Evolutionary conservation across 2,797 vertebrate species (phyloP).

Genomic region (Brotula barbata): DNA sequence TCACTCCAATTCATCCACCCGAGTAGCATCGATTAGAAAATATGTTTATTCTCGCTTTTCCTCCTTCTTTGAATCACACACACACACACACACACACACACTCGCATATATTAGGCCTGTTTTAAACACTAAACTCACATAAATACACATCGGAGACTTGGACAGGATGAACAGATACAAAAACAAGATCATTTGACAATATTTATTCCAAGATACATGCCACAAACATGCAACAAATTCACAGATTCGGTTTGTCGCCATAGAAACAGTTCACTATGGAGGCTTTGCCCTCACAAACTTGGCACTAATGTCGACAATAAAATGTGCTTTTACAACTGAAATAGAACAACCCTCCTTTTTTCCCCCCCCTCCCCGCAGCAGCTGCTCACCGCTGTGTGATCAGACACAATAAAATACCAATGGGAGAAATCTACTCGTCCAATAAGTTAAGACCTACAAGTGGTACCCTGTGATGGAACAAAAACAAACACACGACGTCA

Average conservation of each 20-base stretch:
- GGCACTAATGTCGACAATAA: slow-evolving; percentile 58
- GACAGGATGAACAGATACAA: slow-evolving; percentile 22
- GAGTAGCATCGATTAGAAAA: not conserved
- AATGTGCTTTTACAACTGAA: slow-evolving; percentile 75
- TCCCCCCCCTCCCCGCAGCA: too few species aligned
- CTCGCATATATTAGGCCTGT: too few species aligned
- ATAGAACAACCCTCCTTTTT: slow-evolving; percentile 65
- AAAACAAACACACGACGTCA: slow-evolving; percentile 70
- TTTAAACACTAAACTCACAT: too few species aligned
- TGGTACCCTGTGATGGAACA: slow-evolving; percentile 77
- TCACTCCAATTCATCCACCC: not conserved
- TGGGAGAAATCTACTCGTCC: slow-evolving; percentile 46
- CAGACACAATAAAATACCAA: slow-evolving; percentile 59
- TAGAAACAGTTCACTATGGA: slow-evolving; percentile 77
- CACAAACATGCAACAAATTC: slow-evolving; percentile 93
- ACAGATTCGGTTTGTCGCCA: slow-evolving; percentile 87
- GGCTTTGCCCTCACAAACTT: slow-evolving; percentile 52
- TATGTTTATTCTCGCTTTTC: not conserved
- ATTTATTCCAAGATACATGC: slow-evolving; percentile 99
- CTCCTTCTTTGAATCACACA: not conserved
- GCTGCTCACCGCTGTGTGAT: slow-evolving; percentile 68
- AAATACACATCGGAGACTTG: not conserved
- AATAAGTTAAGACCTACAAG: slow-evolving; percentile 79
- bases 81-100: not conserved
- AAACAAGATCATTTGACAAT: slow-evolving; percentile 67